Conservation (phyloP, 1,140 invertebrate genomes). For the Orchesella cincta region DNA sequence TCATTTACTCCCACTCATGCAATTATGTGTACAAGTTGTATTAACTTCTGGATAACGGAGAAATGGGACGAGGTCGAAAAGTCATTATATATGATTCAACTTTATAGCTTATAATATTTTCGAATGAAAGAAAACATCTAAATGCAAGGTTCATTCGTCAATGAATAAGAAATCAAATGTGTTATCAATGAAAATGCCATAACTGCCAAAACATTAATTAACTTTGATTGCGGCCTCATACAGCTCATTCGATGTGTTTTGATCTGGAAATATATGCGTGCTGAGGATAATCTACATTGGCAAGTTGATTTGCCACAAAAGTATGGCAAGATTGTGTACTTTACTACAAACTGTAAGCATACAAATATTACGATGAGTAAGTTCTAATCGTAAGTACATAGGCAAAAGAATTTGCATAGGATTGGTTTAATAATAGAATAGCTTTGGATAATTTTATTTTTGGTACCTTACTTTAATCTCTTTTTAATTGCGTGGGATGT, state of each 20-base stretch:
- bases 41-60: background rate
- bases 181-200: background rate
- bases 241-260: background rate
- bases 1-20: background rate
- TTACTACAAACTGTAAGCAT: too few relatives aligned
- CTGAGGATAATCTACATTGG: too few relatives aligned
- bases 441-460: too few relatives aligned
- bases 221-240: background rate
- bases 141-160: background rate
- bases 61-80: background rate
- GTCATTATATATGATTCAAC: background rate
- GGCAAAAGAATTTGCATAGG: too few relatives aligned
- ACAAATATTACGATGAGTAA: too few relatives aligned
- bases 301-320: too few relatives aligned
- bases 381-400: too few relatives aligned
- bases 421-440: too few relatives aligned
- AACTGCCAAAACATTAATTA: background rate
- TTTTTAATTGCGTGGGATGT: too few relatives aligned
- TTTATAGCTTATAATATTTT: background rate
- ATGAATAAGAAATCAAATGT: background rate
- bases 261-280: background rate
- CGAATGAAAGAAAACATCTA: background rate
- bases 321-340: too few relatives aligned
- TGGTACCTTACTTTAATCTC: too few relatives aligned
- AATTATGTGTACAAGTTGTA: background rate